Evolutionary conservation across 2,797 vertebrate species (phyloP).

Genomic region (Xiphophorus birchmanni): DNA sequence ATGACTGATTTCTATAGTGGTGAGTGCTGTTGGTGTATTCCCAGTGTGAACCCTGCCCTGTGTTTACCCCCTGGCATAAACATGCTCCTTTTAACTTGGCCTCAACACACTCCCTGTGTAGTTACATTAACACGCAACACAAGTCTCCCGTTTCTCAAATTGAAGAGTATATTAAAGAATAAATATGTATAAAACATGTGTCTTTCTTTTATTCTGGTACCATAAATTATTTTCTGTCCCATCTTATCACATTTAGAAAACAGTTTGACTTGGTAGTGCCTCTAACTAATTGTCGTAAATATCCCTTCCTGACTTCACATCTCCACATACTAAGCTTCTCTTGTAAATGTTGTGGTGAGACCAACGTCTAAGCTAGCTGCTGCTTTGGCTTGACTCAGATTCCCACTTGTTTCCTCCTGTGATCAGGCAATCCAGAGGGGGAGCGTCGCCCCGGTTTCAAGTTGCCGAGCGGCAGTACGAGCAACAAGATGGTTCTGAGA

Average conservation of each 20-base stretch:
- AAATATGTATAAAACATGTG: not conserved
- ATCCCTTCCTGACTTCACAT: not conserved
- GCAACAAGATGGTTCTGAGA: conserved; percentile 89
- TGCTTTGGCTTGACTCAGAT: conserved; percentile 20
- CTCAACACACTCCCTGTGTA: conserved; percentile 18
- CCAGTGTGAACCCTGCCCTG: conserved; percentile 65
- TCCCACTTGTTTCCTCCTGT: conserved; percentile 11
- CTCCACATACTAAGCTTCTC: conserved; percentile 15
- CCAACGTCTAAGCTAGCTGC: not conserved
- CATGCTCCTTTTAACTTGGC: conserved; percentile 25
- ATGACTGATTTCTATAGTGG: conserved; percentile 95
- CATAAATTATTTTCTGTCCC: conserved; percentile 16
- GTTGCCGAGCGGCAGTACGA: conserved; percentile 84
- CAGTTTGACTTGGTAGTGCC: conserved; percentile 1
- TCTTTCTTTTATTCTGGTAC: not conserved
- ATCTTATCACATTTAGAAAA: conserved; percentile 5
- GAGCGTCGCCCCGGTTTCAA: conserved; percentile 89
- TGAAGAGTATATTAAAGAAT: not conserved
- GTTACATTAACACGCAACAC: conserved; percentile 11
- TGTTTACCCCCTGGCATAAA: conserved; percentile 37
- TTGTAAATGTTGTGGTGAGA: not conserved
- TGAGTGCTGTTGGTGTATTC: conserved; percentile 86
- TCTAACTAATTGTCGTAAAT: conserved; percentile 15
- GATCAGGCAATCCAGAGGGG: conserved; percentile 85
- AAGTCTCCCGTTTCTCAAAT: not conserved